phyloP scores from a whole-genome alignment of 2,888 invertebrate genomes.

The Sesamia inferens region DNA sequence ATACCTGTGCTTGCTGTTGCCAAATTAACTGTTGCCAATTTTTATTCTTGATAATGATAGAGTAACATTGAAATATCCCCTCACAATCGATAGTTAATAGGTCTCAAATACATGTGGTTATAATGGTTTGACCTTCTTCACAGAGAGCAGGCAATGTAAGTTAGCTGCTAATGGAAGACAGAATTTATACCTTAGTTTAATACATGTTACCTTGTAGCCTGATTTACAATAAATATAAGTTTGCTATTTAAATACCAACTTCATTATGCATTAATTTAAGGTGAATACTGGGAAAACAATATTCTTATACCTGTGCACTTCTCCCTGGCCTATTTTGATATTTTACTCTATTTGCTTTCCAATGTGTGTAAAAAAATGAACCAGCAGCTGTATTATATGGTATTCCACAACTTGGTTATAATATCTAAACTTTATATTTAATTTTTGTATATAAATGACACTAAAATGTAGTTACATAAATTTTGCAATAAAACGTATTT shows the following conservation, averaged over 20 bases:
- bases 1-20: slow-evolving; percentile 77
- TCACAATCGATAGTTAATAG: slow-evolving; percentile 32
- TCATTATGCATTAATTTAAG: slow-evolving; percentile 45
- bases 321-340: slow-evolving; percentile 29
- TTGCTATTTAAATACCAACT: slow-evolving; percentile 59
- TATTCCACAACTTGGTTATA: slow-evolving; percentile 78
- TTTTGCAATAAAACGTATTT: slow-evolving; percentile 90
- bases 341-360: slow-evolving; percentile 35
- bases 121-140: slow-evolving; percentile 44
- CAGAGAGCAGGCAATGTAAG: slow-evolving; percentile 42
- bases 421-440: slow-evolving; percentile 81
- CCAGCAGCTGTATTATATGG: slow-evolving; percentile 74
- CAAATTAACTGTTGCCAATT: slow-evolving; percentile 82
- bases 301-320: slow-evolving; percentile 11
- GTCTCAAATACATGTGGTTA: slow-evolving; percentile 34
- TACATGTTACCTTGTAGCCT: slow-evolving; percentile 75
- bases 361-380: slow-evolving; percentile 57
- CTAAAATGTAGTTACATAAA: slow-evolving; percentile 87
- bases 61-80: slow-evolving; percentile 53
- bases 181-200: slow-evolving; percentile 52
- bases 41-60: slow-evolving; percentile 57
- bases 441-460: slow-evolving; percentile 89
- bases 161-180: slow-evolving; percentile 47
- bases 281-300: slow-evolving; percentile 13
- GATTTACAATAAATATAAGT: slow-evolving; percentile 62